phyloP scores from a whole-genome alignment of 1,140 invertebrate genomes.

The Drosophila paulistorum region DNA sequence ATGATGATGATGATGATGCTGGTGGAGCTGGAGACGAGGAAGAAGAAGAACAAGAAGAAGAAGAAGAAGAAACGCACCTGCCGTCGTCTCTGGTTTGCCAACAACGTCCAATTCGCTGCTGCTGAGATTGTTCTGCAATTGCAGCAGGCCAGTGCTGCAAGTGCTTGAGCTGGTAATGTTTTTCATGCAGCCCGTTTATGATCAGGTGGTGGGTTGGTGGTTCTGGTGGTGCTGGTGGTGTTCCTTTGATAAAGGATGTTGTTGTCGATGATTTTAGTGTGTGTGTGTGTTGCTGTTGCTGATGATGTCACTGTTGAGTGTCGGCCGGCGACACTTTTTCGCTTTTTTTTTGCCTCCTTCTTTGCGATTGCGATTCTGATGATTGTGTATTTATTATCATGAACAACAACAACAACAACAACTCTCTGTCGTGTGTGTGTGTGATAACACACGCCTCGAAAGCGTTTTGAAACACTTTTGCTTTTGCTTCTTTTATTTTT shows the following conservation, averaged over 20 bases:
- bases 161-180: slow-evolving; percentile 80
- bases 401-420: background rate
- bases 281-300: background rate
- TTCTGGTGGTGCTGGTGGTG: background rate
- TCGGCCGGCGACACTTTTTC: slow-evolving; percentile 6
- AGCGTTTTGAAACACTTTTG: slow-evolving; percentile 18
- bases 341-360: background rate
- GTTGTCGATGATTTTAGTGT: too few relatives aligned
- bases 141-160: slow-evolving; percentile 80
- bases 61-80: slow-evolving; percentile 58
- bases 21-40: background rate
- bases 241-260: slow-evolving; percentile 5
- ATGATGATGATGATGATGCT: too few relatives aligned
- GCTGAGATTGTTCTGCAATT: slow-evolving; percentile 78
- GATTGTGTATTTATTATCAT: slow-evolving; percentile 13
- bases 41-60: background rate
- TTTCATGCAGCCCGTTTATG: slow-evolving; percentile 79
- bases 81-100: slow-evolving; percentile 64
- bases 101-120: slow-evolving; percentile 73
- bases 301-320: slow-evolving; percentile 17
- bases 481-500: slow-evolving; percentile 12
- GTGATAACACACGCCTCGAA: slow-evolving; percentile 17
- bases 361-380: slow-evolving; percentile 5
- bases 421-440: background rate
- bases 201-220: background rate